Evolutionary conservation across 2,888 invertebrate genomes (phyloP), one percentile per base, ranked within the genome.

Genomic region (Malthinus flaveolus): DNA sequence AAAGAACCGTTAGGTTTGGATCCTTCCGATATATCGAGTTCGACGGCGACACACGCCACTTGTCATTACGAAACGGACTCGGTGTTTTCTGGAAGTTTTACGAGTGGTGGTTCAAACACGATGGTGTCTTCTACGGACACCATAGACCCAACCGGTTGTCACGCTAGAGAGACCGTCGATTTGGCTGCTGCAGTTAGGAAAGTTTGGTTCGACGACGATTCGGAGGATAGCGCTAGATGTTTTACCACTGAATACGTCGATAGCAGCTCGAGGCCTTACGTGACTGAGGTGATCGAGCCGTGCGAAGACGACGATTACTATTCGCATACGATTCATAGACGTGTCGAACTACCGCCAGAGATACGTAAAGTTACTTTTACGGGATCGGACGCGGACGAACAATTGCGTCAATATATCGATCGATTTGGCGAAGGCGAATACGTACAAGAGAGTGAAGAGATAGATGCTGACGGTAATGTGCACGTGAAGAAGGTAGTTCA

Each of bases 21-120:
- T 49, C 48, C 49, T 39, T 44, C 32, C 50, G 65, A 56, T 37
- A 39, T 58, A 3, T 89, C 90, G 7, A 91, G 90, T 66, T 90
- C 91, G 0, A 87, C 88, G 44, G 91, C 90, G 0, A 92, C 92
- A 1, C 86, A 91, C 68, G 92, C 91, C 8, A 91, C 91, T 0
- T 91, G 90, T 72, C 91, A 91, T 73, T 90, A 89, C 66, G 91
- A 92, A 76, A 89, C 89, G 0, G 91, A 92, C 71, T 93, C 92
- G 0, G 86, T 91, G 35, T 91, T 91, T 88, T 91, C 92, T 0
- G 91, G 91, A 51, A 92, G 92, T 75, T 85, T 91, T 51, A 91
- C 92, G 12, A 92, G 92, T 75, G 86, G 85, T 63, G 91, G 91
- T 65, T 92, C 92, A 55, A 91, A 91, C 75, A 92, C 92, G 9